Conservation (phyloP, 2,113 vertebrate genomes). For the Pholis gunnellus region DNA sequence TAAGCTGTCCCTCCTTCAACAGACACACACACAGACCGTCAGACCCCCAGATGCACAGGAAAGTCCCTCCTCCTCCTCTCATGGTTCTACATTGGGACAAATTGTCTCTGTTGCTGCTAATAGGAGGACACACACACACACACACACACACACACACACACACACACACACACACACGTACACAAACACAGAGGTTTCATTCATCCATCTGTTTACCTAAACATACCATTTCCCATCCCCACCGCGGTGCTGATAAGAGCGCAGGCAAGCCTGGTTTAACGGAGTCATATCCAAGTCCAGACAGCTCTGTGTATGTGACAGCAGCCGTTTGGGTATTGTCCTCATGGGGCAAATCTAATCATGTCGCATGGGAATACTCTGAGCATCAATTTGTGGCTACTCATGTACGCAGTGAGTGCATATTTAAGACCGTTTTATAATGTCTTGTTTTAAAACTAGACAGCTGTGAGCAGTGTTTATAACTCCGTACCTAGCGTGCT, state of each 20-base stretch:
- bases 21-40: conserved; percentile 33
- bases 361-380: background rate
- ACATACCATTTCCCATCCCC: conserved; percentile 26
- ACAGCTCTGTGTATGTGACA: conserved; percentile 10
- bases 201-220: conserved; percentile 61
- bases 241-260: conserved; percentile 30
- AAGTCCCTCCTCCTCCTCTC: background rate
- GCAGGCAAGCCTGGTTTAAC: conserved; percentile 14
- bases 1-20: conserved; percentile 48
- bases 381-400: background rate
- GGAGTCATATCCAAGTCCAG: conserved; percentile 42
- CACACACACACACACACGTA: conserved; percentile 44
- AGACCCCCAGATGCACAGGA: conserved; percentile 43
- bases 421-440: background rate
- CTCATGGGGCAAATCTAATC: background rate
- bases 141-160: conserved; percentile 38
- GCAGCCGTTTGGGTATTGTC: conserved; percentile 2
- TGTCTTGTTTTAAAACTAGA: background rate
- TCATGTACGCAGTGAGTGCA: background rate
- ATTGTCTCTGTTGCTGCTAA: conserved; percentile 45
- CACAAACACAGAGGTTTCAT: conserved; percentile 45
- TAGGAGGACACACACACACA: conserved; percentile 25
- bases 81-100: conserved; percentile 22
- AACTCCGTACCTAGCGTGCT: no score
- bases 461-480: background rate